These are phyloP conservation scores for Carollia perspicillata DNA, from an alignment of 2,113 vertebrate genomes.

Conservation along the genomic window DNA sequence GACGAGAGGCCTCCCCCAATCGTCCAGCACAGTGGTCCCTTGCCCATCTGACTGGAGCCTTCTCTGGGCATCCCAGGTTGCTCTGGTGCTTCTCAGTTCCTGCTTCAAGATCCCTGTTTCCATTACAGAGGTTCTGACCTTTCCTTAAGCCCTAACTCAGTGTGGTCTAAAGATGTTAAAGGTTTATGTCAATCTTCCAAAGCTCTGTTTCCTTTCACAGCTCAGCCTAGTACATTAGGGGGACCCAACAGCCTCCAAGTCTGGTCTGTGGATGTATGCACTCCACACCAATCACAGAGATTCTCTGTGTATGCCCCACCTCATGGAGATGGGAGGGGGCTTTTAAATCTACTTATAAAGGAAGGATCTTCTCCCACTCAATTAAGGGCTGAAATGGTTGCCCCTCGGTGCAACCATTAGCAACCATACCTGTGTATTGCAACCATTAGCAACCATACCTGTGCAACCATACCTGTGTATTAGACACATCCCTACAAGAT, in stretches of 20 bases:
- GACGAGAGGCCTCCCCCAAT: background rate
- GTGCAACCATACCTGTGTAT: no score
- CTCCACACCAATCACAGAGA: background rate
- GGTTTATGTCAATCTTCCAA: background rate
- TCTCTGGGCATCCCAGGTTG: background rate
- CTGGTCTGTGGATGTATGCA: background rate
- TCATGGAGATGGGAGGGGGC: fast-evolving
- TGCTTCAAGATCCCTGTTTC: background rate
- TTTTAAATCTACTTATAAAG: background rate
- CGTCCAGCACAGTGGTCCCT: background rate
- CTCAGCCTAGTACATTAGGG: background rate
- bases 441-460: no score
- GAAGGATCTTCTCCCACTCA: background rate
- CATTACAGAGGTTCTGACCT: background rate
- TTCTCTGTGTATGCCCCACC: background rate
- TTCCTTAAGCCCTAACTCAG: background rate
- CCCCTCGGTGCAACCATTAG: no score
- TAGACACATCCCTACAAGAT: background rate
- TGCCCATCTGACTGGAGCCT: background rate
- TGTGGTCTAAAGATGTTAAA: background rate
- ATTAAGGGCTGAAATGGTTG: background rate
- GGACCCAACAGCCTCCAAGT: background rate
- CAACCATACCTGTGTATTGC: no score
- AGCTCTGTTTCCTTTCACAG: background rate
- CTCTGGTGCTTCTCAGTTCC: background rate